Evolutionary conservation across 2,113 vertebrate genomes (phyloP), one percentile per base, ranked within the genome.

Genomic region (Gallinago undulata): DNA sequence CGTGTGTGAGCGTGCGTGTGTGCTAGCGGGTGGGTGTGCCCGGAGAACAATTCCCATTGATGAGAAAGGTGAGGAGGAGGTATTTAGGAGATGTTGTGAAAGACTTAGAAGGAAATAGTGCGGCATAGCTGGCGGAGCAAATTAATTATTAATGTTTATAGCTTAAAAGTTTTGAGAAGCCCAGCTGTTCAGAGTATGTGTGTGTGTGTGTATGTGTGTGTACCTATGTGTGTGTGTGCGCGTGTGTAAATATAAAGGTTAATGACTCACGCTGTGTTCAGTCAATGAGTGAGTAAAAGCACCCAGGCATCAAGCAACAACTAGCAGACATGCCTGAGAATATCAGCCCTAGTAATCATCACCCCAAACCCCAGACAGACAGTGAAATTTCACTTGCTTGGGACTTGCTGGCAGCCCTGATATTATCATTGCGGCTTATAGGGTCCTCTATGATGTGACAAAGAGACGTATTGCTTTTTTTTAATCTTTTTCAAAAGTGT

Each of bases 81-180:
- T 21, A 57, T 91, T 87, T n/a, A 68, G 50, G 90, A 85, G 75
- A 50, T 28, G 45, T 85, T 87, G 31, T 73, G 87, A 93, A 94
- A 37, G 80, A 57, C 69, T 48, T 45, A 74, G 84, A 67, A 94
- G 84, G 89, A 94, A 96, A 77, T 9, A 76, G 41, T 8, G 3
- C 2, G 7, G 8, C 9, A n/a, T 39, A 41, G 39, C 41, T 90
- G 73, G 83, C 92, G 86, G 79, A 75, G 67, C 2, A 9, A 94
- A 89, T 74, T 83, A 87, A 94, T 95, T 90, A 89, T 88, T 80
- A 87, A 86, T 94, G 85, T 89, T 93, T 84, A 50, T 19, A 35
- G 75, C 88, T 91, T 37, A 21, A 22, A 51, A 48, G 59, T 33
- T 87, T 94, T 78, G 27, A 67, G 92, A 67, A 91, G 69, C 69